Percentiles rank a stretch among this genome's conserved stretches.
phyloP scores from a whole-genome alignment of 2,797 vertebrate species.

The Gobionotothen gibberifrons region DNA sequence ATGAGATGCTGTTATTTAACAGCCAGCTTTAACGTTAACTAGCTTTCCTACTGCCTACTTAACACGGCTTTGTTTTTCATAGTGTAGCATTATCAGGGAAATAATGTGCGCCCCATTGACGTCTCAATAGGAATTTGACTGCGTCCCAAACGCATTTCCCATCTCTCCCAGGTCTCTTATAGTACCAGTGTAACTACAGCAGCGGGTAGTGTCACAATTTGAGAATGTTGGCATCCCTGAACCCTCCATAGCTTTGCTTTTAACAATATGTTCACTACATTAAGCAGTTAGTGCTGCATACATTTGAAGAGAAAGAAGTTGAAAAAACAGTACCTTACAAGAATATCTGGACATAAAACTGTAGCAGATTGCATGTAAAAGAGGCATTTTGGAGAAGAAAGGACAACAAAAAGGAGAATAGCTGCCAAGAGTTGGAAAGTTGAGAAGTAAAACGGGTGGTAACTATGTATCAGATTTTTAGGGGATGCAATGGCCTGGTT shows the following conservation, averaged over 20 bases:
- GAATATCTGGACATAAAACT: background rate
- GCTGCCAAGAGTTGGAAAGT: constrained; percentile 19
- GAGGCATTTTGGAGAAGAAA: background rate
- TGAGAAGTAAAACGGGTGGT: constrained; percentile 33
- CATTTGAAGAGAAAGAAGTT: background rate
- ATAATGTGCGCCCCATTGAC: too few species aligned
- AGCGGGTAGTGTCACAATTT: too few species aligned
- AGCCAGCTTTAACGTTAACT: too few species aligned
- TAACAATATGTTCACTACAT: background rate
- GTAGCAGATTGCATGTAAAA: constrained; percentile 9
- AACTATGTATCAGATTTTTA: constrained; percentile 64
- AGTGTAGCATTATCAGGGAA: too few species aligned
- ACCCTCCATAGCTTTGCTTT: background rate
- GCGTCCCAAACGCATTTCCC: too few species aligned
- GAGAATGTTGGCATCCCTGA: too few species aligned
- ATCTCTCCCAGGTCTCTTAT: too few species aligned
- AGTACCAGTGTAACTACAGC: too few species aligned
- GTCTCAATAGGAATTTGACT: too few species aligned
- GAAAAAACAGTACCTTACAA: background rate
- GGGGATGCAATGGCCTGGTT: constrained; percentile 48
- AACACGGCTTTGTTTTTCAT: too few species aligned
- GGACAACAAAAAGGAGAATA: constrained; percentile 11
- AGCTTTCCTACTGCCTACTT: too few species aligned
- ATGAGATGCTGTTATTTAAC: too few species aligned
- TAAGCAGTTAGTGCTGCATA: background rate